These are phyloP conservation scores for Cryptus armator DNA, from an alignment of 2,888 invertebrate genomes.

Conservation along the genomic window DNA sequence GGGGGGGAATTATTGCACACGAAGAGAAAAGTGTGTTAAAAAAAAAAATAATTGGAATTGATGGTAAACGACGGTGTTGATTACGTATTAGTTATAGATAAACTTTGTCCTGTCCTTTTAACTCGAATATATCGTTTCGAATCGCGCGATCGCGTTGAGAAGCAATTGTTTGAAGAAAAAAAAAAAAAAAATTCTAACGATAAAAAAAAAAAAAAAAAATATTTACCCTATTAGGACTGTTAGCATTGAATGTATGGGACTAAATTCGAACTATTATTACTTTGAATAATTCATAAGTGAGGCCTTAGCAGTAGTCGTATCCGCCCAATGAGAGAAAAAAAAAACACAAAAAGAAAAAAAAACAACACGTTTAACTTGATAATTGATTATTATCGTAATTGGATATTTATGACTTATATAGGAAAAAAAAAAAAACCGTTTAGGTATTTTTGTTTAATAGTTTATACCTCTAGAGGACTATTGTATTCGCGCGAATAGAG, in stretches of 20 bases:
- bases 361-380: constrained; percentile 51
- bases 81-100: constrained; percentile 22
- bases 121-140: constrained; percentile 68
- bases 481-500: constrained; percentile 32
- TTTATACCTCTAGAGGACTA: constrained; percentile 54
- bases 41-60: constrained; percentile 50
- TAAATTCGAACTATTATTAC: constrained; percentile 77
- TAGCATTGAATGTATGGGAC: constrained; percentile 81
- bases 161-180: constrained; percentile 71
- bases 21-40: constrained; percentile 21
- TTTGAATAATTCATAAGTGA: constrained; percentile 82
- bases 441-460: constrained; percentile 51
- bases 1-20: constrained; percentile 50
- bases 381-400: constrained; percentile 61
- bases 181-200: constrained; percentile 52
- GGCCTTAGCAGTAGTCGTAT: constrained; percentile 85
- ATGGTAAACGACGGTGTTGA: constrained; percentile 35
- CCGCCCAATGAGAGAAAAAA: constrained; percentile 82
- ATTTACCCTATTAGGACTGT: constrained; percentile 74
- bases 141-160: constrained; percentile 71
- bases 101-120: constrained; percentile 47
- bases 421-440: constrained; percentile 28
- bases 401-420: constrained; percentile 49
- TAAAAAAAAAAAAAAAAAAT: constrained; percentile 49
- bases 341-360: constrained; percentile 50